These are phyloP conservation scores for Podarcis raffonei DNA, from an alignment of 2,113 vertebrate genomes.

Conservation along the genomic window DNA sequence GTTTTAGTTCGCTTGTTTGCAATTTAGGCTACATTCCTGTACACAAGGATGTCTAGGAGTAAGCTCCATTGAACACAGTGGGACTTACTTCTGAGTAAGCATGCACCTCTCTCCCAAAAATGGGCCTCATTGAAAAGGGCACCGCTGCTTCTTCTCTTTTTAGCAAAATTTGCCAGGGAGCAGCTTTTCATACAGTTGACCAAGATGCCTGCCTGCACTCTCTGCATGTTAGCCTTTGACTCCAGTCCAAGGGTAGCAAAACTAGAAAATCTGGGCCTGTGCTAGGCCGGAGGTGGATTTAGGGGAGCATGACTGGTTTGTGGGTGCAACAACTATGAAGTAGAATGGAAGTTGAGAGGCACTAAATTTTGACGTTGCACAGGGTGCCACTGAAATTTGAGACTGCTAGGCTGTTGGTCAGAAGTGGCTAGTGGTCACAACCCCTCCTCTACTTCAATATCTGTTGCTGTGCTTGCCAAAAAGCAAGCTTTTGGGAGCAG, in stretches of 20 bases:
- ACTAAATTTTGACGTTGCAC: too few relatives aligned
- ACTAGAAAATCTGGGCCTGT: not conserved
- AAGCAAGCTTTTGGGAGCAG: not conserved
- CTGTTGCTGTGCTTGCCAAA: not conserved
- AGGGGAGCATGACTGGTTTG: too few relatives aligned
- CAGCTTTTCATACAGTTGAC: too few relatives aligned
- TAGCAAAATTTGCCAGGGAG: not conserved
- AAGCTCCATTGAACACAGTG: not conserved
- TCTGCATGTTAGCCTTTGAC: not conserved
- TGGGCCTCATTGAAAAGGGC: not conserved
- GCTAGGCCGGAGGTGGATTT: not conserved
- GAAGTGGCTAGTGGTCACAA: not conserved
- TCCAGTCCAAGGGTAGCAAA: not conserved
- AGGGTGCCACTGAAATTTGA: too few relatives aligned
- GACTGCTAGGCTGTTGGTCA: too few relatives aligned
- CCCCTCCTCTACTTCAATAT: too few relatives aligned
- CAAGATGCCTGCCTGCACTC: not conserved
- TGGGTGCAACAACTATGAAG: too few relatives aligned
- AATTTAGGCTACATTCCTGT: too few relatives aligned
- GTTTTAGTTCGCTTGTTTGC: too few relatives aligned
- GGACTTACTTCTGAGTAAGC: not conserved
- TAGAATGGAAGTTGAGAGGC: too few relatives aligned
- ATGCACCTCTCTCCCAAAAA: not conserved
- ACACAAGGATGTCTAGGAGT: not conserved
- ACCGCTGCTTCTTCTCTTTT: not conserved